Percentiles rank a stretch among this genome's conserved stretches.
Evolutionary conservation across 1,140 invertebrate genomes (phyloP).

Genomic region (Tribolium castaneum): DNA sequence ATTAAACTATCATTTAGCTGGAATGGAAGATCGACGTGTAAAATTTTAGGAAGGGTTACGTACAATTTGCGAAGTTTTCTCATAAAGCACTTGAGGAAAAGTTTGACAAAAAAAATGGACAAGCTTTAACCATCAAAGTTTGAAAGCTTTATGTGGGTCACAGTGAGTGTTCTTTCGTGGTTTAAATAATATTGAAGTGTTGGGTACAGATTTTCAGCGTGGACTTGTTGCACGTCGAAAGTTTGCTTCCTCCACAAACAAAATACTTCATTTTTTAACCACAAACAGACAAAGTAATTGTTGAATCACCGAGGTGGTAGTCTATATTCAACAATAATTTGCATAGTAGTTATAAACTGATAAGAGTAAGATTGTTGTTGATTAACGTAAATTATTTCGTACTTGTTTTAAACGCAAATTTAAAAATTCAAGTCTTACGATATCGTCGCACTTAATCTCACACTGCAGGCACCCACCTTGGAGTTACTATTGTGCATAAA

Average conservation of each 20-base stretch:
- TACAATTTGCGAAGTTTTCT: background rate
- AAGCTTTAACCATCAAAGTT: slow-evolving; percentile 3
- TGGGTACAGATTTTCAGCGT: background rate
- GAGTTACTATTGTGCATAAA: background rate
- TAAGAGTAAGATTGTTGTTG: background rate
- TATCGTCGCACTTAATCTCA: background rate
- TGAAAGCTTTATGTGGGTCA: background rate
- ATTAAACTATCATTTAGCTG: slow-evolving; percentile 22
- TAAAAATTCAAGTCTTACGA: background rate
- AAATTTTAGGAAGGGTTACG: background rate
- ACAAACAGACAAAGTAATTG: too few species aligned
- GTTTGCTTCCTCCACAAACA: background rate
- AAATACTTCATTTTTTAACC: too few species aligned
- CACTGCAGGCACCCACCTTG: background rate
- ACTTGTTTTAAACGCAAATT: background rate
- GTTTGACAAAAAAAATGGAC: background rate
- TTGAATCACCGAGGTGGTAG: too few species aligned
- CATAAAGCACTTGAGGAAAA: background rate
- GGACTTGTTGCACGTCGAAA: background rate
- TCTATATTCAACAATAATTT: background rate
- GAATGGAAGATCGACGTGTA: background rate
- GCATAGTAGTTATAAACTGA: background rate
- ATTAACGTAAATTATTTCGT: background rate
- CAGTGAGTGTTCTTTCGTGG: background rate
- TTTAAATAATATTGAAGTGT: background rate